Base-by-base conservation (phyloP, 2,113 vertebrate genomes). In the Zeus faber region DNA sequence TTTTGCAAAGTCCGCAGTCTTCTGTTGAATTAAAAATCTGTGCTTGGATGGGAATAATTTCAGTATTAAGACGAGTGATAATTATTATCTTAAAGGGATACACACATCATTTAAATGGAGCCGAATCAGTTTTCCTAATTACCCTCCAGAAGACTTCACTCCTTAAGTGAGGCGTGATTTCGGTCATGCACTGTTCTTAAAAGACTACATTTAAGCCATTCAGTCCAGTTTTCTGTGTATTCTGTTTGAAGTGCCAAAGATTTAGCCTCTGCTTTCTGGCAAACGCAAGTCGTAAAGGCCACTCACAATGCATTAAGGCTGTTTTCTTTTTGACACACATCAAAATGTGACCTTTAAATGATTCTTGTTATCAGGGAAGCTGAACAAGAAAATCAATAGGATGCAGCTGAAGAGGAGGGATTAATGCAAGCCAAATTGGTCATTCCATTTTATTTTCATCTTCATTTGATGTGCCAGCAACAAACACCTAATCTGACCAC, bases 391-490 rank as follows among this genome's bases (percentile, higher is more conserved):
- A 87, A 89, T 89, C 84, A 58, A 88, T 88, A 65, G 57, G 35
- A 74, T 72, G 72, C 80, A 72, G 80, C 76, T 60, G 58, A 81
- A 77, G 81, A 83, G 69, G 78, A 66, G 74, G 77, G 81, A 85
- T 88, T 89, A 89, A 82, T 73, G 75, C 73, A 51, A 77, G 71
- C 74, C 71, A 87, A 85, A 87, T 84, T 87, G 86, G 88, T 88
- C 83, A 89, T 87, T 83, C 85, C 78, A 82, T 88, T 90, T 86
- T 74, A 86, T 85, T 88, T 88, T 84, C 83, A 76, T 82, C 78
- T 51, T 69, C 81, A 87, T 83, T 83, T 75, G 83, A 88, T 82
- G 79, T 72, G 80, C 67, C 74, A 27, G 80, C 75, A 76, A 27
- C 65, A 70, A 65, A 72, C 79, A 76, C 79, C 75, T 82, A 80